Evolutionary conservation across 2,113 vertebrate species (phyloP).

Genomic region (Chamaea fasciata): DNA sequence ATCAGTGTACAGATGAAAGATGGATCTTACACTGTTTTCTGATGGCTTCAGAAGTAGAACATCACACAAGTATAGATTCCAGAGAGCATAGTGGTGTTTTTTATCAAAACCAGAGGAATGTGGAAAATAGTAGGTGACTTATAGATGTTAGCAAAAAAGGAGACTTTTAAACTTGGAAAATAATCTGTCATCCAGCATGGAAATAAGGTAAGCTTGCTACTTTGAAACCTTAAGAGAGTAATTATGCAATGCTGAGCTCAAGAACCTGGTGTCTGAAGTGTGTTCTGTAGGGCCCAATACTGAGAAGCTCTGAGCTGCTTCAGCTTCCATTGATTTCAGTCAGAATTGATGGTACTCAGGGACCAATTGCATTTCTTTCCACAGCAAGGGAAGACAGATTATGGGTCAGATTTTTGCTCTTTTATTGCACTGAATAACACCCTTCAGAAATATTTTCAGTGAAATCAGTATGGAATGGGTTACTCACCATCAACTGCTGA

Average conservation of each 20-base stretch:
- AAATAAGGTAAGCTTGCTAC: conserved; percentile 25
- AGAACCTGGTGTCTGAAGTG: not conserved
- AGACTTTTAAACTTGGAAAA: conserved; percentile 32
- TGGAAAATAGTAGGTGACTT: not conserved
- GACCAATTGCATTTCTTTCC: not conserved
- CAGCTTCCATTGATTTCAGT: not conserved
- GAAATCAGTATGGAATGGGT: not conserved
- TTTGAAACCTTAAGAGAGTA: conserved; percentile 18
- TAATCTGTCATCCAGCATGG: not conserved
- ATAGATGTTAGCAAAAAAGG: not conserved
- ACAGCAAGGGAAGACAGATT: not conserved
- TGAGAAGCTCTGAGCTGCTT: not conserved
- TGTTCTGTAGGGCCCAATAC: not conserved
- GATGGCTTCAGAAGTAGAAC: not conserved
- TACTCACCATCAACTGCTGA: not conserved
- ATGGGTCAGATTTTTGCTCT: not conserved
- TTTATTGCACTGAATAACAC: not conserved
- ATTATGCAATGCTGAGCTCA: conserved; percentile 27
- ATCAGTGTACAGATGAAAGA: conserved; percentile 26
- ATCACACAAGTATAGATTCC: not conserved
- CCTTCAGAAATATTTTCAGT: conserved; percentile 33
- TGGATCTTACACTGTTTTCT: not conserved
- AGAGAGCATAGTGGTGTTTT: not conserved
- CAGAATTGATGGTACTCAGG: not conserved
- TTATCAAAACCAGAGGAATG: conserved; percentile 31